Conservation (phyloP, 2,888 invertebrate genomes). For the Zonitis immaculata region DNA sequence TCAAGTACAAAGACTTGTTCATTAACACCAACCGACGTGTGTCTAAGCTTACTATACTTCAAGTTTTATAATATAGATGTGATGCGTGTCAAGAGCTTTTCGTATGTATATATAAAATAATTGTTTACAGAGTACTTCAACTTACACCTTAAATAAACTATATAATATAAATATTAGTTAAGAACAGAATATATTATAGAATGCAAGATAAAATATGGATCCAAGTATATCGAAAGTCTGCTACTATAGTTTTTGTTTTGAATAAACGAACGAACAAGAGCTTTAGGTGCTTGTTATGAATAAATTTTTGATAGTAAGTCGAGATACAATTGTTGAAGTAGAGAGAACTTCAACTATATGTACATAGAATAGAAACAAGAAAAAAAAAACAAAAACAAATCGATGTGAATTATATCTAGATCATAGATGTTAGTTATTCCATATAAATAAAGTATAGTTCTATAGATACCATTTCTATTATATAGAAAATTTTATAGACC, state of each 20-base stretch:
- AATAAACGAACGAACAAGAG: neutral
- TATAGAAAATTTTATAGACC: no score
- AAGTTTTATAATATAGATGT: conserved; percentile 13
- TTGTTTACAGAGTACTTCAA: conserved; percentile 9
- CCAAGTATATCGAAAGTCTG: no score
- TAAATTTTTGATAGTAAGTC: neutral
- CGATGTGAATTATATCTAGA: no score
- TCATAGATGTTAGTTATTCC: no score
- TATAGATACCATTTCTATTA: no score
- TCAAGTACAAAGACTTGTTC: conserved; percentile 20
- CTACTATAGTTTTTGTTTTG: no score
- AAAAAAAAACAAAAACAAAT: no score
- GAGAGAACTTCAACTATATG: neutral
- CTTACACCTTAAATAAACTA: conserved; percentile 5
- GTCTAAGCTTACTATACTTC: conserved; percentile 18
- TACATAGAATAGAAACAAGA: no score
- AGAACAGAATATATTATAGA: no score
- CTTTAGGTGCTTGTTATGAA: neutral
- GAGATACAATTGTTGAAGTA: neutral
- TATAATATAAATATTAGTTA: no score
- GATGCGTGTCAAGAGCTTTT: conserved; percentile 18
- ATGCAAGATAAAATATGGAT: no score
- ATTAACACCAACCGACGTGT: conserved; percentile 20
- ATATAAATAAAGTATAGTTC: no score
- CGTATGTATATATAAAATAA: conserved; percentile 10